Evolutionary conservation across 2,888 invertebrate species (phyloP), one percentile per base, ranked within the genome.

Genomic region (Coecobrya sp.): DNA sequence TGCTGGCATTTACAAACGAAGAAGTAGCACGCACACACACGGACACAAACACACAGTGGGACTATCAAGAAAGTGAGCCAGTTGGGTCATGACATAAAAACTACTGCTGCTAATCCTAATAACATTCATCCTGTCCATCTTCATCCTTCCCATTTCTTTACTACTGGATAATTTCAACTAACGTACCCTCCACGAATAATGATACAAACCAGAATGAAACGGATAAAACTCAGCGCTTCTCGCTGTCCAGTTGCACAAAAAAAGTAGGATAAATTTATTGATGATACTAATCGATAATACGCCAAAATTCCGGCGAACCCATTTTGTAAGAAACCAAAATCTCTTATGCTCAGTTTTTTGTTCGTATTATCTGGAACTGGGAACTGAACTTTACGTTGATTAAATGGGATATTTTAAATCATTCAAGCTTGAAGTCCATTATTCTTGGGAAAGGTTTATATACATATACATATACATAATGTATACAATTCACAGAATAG

Each of bases 31-130:
- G 49, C 25, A 73, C 11, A 49, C 5, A 22, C 49, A 76, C 45
- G 16, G 68, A 70, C 36, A 76, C 73, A 42, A 10, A 42, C 49
- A 49, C 76, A 79, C 79, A 82, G 19, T 52, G 73, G 89, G 68
- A 68, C 82, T 82, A 82, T 89, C 82, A 89, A 89, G 36, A 89
- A 76, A 89, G 86, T 73, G 86, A 84, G 59, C 25, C 82, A 84
- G 89, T 82, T 89, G 81, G 88, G 79, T 88, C 81, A 65, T 79
- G 62, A 79, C 87, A 87, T 79, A 79, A 79, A 76, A 87, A 59
- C 55, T 45, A 59, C 55, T 19, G 19, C 82, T 81, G 88, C 65
- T 81, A 81, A 88, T 36, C 79, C 45, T 62, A 87, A 86, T 88
- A 62, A 81, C 79, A 88, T 65, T 65, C 81, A 88, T 73, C 45